Evolutionary conservation across 2,888 invertebrate species (phyloP).

Genomic region (Drosophila birchii): DNA sequence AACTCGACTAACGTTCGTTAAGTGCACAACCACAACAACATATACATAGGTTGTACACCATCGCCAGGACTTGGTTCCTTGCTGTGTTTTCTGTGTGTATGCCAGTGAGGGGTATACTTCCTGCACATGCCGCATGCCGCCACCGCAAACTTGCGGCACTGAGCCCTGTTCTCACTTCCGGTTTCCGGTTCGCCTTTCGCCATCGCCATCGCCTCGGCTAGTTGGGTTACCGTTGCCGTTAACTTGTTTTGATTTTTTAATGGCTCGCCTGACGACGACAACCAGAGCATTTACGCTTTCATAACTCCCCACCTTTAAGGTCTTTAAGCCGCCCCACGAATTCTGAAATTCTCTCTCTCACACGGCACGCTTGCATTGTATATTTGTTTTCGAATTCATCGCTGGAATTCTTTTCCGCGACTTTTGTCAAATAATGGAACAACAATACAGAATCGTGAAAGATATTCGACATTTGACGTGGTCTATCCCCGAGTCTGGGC

Average conservation of each 20-base stretch:
- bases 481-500: slow-evolving; percentile 48
- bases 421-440: slow-evolving; percentile 63
- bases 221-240: slow-evolving; percentile 63
- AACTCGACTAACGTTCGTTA: neutral
- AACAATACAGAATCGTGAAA: slow-evolving; percentile 19
- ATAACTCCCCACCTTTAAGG: slow-evolving; percentile 37
- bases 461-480: slow-evolving; percentile 37
- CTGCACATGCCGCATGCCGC: slow-evolving; percentile 63
- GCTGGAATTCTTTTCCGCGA: slow-evolving; percentile 41
- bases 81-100: slow-evolving; percentile 25
- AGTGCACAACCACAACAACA: slow-evolving; percentile 41
- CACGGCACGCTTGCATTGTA: neutral
- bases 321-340: slow-evolving; percentile 43
- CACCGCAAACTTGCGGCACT: slow-evolving; percentile 75
- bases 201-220: slow-evolving; percentile 46
- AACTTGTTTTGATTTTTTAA: slow-evolving; percentile 81
- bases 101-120: slow-evolving; percentile 57
- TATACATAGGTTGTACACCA: slow-evolving; percentile 12
- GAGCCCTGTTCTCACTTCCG: slow-evolving; percentile 74
- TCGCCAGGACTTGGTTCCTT: slow-evolving; percentile 21
- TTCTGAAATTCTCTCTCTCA: slow-evolving; percentile 4
- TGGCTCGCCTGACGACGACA: slow-evolving; percentile 70
- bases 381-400: slow-evolving; percentile 18
- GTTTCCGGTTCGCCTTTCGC: slow-evolving; percentile 68
- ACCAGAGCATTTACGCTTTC: slow-evolving; percentile 55